phyloP scores from a whole-genome alignment of 2,113 vertebrate genomes.

The Redunca redunca region DNA sequence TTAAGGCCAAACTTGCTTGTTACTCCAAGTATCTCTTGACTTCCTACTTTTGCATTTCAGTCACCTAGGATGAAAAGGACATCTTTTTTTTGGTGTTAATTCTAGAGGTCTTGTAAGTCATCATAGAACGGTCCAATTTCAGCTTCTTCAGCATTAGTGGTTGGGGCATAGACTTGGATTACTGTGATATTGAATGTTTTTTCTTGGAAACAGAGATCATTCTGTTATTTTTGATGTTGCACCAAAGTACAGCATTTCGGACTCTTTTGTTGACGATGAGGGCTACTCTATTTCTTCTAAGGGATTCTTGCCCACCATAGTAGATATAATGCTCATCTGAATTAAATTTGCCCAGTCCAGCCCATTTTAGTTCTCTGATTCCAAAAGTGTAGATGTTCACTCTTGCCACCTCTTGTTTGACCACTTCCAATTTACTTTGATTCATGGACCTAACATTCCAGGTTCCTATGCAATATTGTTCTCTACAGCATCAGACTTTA shows the following conservation, averaged over 20 bases:
- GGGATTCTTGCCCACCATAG: neutral
- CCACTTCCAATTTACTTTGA: neutral
- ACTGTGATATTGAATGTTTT: neutral
- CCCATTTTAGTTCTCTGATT: neutral
- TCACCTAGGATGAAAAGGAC: neutral
- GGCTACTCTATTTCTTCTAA: neutral
- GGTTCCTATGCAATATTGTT: neutral
- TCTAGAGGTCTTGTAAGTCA: neutral
- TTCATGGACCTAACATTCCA: neutral
- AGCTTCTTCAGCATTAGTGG: neutral
- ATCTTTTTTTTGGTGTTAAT: neutral
- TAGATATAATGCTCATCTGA: neutral
- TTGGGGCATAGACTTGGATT: neutral
- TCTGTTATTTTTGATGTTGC: neutral
- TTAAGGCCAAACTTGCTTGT: neutral
- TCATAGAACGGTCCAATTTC: neutral
- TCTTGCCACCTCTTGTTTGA: neutral
- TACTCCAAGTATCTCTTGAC: neutral
- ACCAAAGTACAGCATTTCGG: fast-evolving
- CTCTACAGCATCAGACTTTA: neutral
- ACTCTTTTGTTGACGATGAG: neutral
- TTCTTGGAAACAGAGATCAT: neutral
- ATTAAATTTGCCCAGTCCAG: neutral
- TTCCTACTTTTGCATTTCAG: neutral
- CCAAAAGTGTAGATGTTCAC: neutral